Evolutionary conservation across 2,888 invertebrate genomes (phyloP).

Genomic region (Agelastica alni): DNA sequence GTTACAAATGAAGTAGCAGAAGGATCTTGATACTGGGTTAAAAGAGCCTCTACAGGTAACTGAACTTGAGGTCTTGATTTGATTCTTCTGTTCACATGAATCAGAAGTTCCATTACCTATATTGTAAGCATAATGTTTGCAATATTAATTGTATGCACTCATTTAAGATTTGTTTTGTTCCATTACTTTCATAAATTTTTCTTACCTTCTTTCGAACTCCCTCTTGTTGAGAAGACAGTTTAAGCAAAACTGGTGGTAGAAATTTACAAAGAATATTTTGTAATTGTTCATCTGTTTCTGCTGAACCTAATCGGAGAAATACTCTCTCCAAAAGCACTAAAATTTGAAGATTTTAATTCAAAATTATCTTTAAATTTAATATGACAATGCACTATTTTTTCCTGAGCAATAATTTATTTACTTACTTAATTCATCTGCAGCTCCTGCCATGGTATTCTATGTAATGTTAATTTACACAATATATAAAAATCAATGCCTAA

Average conservation of each 20-base stretch:
- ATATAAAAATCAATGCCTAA: neutral
- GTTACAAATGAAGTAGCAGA: constrained; percentile 77
- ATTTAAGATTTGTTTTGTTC: too few species aligned
- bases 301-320: constrained; percentile 83
- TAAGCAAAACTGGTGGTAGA: constrained; percentile 85
- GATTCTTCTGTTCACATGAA: constrained; percentile 88
- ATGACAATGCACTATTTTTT: too few species aligned
- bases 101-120: constrained; percentile 88
- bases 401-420: neutral
- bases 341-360: constrained; percentile 38
- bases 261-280: constrained; percentile 81
- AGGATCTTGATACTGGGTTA: constrained; percentile 80
- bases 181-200: neutral
- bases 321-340: constrained; percentile 86
- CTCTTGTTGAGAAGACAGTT: constrained; percentile 85
- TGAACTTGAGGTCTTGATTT: constrained; percentile 83
- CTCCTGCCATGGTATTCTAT: constrained; percentile 19
- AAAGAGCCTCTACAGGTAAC: constrained; percentile 81
- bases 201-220: constrained; percentile 66
- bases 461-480: neutral
- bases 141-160: neutral
- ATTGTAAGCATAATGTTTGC: constrained; percentile 6
- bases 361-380: constrained; percentile 2
- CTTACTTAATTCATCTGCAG: constrained; percentile 29
- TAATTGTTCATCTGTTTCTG: constrained; percentile 87